Percentiles rank a stretch among this genome's conserved stretches.
phyloP scores from a whole-genome alignment of 2,797 vertebrate genomes.

The Sebastes matsubarae region DNA sequence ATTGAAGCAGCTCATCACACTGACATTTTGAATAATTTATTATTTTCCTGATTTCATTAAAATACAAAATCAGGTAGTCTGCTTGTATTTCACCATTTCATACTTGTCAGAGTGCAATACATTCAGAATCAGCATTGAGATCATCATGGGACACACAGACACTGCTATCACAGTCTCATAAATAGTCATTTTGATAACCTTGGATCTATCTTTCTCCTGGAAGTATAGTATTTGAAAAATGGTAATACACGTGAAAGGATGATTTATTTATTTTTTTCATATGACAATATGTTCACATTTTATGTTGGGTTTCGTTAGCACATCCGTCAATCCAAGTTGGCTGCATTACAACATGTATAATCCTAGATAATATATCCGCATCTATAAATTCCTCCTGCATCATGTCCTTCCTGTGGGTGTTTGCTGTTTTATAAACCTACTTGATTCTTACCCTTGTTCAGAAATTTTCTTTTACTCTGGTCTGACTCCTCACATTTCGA shows the following conservation, averaged over 20 bases:
- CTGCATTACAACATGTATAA: neutral
- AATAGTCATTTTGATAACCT: constrained; percentile 15
- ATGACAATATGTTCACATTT: neutral
- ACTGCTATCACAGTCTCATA: constrained; percentile 10
- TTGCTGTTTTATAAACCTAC: neutral
- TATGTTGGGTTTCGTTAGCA: neutral
- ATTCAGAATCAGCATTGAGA: constrained; percentile 1
- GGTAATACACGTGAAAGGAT: neutral
- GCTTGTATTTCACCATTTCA: neutral
- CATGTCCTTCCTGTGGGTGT: neutral
- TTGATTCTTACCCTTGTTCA: neutral
- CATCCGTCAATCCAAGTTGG: neutral
- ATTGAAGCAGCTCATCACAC: constrained; percentile 9
- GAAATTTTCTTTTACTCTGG: neutral
- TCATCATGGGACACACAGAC: neutral
- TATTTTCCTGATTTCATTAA: constrained; percentile 4
- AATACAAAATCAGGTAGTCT: neutral
- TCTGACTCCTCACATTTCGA: neutral
- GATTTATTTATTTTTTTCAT: neutral
- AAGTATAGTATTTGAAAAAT: neutral
- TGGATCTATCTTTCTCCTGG: neutral
- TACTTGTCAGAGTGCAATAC: neutral
- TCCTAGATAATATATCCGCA: neutral
- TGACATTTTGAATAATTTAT: neutral
- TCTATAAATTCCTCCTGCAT: neutral